These are phyloP conservation scores for Uromys caudimaculatus DNA, from an alignment of 2,797 vertebrate genomes.

Conservation along the genomic window DNA sequence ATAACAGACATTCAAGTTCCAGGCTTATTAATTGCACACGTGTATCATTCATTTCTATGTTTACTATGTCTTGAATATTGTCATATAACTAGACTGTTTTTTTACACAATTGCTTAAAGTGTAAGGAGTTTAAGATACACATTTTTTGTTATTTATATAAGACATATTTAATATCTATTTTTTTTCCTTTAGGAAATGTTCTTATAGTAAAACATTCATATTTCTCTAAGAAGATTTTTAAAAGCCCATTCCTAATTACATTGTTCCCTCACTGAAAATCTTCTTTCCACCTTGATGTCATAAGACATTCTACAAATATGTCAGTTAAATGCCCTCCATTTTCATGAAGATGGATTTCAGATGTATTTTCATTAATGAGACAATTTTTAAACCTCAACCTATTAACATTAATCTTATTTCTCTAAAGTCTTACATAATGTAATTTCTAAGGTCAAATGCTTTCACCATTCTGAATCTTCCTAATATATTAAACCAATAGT, in stretches of 20 bases:
- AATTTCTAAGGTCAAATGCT: not conserved
- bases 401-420: slow-evolving; percentile 28
- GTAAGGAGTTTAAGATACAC: not conserved
- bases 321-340: not conserved
- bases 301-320: not conserved
- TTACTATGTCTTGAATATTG: not conserved
- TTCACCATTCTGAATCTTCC: not conserved
- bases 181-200: not conserved
- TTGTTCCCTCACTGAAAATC: not conserved
- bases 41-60: not conserved
- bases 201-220: not conserved
- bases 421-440: not conserved
- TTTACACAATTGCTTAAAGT: not conserved
- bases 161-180: not conserved
- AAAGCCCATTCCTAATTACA: slow-evolving; percentile 9
- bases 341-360: slow-evolving; percentile 43
- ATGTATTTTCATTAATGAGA: not conserved
- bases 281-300: not conserved
- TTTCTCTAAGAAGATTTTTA: not conserved
- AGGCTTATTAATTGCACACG: not conserved
- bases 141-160: slow-evolving; percentile 29
- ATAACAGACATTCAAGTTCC: not conserved
- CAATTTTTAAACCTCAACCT: not conserved
- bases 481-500: slow-evolving; percentile 1
- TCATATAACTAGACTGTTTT: not conserved